Evolutionary conservation across 2,797 vertebrate genomes (phyloP), one percentile per base, ranked within the genome.

Genomic region (Pampus argenteus): DNA sequence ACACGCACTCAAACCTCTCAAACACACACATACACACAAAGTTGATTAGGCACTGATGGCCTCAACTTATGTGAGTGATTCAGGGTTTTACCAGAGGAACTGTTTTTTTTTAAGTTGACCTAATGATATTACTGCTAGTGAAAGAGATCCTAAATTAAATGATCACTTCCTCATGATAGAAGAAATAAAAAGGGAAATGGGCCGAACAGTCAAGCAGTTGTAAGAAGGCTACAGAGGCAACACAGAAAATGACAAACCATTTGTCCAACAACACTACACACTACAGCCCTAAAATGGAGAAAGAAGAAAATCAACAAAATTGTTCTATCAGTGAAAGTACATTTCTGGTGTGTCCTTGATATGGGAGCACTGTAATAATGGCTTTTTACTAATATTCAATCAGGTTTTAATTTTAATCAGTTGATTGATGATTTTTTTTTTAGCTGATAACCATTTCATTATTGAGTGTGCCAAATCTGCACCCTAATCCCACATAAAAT

Each of bases 391-490:
- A 68, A 75, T 29, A 72, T 82, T 69, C 64, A 66, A 54, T 85
- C 78, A 71, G 22, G 45, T 50, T 47, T 7, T 54, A 42, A 22
- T 45, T 78, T 51, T 64, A 83, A 86, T 79, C 74, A 75, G 48
- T 36, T 1, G n/a, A n/a, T n/a, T 64, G 48, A 79, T 67, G 58
- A 84, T 73, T 86, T n/a, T n/a, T n/a, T n/a, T n/a, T n/a, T 78
- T 70, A 77, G 74, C 72, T 59, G 68, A 67, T 60, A 67, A 78
- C 76, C 47, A 67, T 47, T 85, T 36, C 34, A 54, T 84, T 89
- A 79, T 86, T 78, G 78, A 78, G 72, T 71, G 67, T 50, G 42
- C 49, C 42, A 78, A 82, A 78, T 75, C 65, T 60, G 65, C 9
- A 1, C 62, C 58, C 74, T 79, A 78, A 81, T 86, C 74, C 79